Percentiles rank a stretch among this genome's conserved stretches.
Conservation (phyloP, 1,140 invertebrate genomes). For the Listronotus bonariensis region DNA sequence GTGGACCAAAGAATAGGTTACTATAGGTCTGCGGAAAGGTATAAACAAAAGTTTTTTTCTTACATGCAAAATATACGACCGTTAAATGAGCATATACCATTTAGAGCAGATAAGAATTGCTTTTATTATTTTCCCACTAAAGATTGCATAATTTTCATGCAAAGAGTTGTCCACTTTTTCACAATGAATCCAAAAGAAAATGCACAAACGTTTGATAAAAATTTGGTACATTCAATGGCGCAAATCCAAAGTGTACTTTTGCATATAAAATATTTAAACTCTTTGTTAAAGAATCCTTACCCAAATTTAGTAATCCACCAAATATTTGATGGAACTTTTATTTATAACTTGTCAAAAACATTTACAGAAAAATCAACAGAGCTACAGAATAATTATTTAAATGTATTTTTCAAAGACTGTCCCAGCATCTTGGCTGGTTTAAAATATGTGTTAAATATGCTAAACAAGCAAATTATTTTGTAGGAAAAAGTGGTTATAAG, state of each 20-base stretch:
- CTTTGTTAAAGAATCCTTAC: conserved; percentile 63
- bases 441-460: conserved; percentile 23
- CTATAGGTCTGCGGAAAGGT: conserved; percentile 53
- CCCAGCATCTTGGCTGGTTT: conserved; percentile 20
- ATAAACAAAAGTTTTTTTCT: conserved; percentile 36
- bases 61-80: conserved; percentile 46
- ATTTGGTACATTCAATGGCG: conserved; percentile 68
- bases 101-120: conserved; percentile 28
- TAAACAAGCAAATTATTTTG: conserved; percentile 18
- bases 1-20: conserved; percentile 66
- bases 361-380: conserved; percentile 39
- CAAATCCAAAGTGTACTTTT: conserved; percentile 74
- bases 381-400: conserved; percentile 22
- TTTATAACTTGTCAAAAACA: conserved; percentile 66
- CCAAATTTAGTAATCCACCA: conserved; percentile 60
- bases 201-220: conserved; percentile 64
- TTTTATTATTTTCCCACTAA: conserved; percentile 59
- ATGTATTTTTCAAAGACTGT: conserved; percentile 28
- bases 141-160: conserved; percentile 61
- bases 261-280: conserved; percentile 68
- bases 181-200: conserved; percentile 63
- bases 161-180: conserved; percentile 67
- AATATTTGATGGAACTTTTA: conserved; percentile 71
- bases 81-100: conserved; percentile 38
- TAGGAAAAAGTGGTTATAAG: background rate